Evolutionary conservation across 2,888 invertebrate species (phyloP), one percentile per base, ranked within the genome.

Genomic region (Caenorhabditis macrosperma): DNA sequence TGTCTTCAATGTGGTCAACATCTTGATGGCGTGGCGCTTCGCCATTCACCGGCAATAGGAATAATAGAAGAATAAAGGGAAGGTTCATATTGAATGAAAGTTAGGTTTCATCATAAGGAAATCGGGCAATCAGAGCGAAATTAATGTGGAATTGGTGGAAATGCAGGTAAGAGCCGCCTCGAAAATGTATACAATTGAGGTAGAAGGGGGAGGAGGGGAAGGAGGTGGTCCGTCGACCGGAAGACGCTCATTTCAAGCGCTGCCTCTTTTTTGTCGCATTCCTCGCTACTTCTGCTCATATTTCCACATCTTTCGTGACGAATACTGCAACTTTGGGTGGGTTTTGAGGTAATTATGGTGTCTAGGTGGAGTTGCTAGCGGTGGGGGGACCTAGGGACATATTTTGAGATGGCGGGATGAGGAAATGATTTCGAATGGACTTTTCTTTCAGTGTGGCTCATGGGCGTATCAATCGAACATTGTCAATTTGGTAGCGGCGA

Each of bases 391-490:
- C n/a, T n/a, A n/a, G n/a, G n/a, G n/a, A n/a, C n/a, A n/a, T n/a
- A n/a, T n/a, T n/a, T n/a, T n/a, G n/a, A n/a, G n/a, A n/a, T n/a
- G n/a, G n/a, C n/a, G n/a, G n/a, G n/a, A n/a, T n/a, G n/a, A n/a
- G n/a, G n/a, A n/a, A n/a, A 15, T 38, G 12, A 9, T 33, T 33
- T 33, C 33, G n/a, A n/a, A n/a, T n/a, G n/a, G n/a, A n/a, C n/a
- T n/a, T n/a, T 33, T 17, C 44, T 86, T 88, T 74, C 83, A 90
- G 88, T 88, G 88, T 54, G 90, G 90, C 17, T 88, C 88, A 15
- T 90, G 90, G 90, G 87, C 90, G 6, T 90, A 90, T 75, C 88
- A 88, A 78, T 83, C 89, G 17, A 78, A 87, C 20, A 82, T 84
- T 48, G 85, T 90, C 46, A 82, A 86, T 6, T 75, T 87, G 38